Base-by-base conservation (phyloP, 2,797 vertebrate species). In the Octomys mimax region DNA sequence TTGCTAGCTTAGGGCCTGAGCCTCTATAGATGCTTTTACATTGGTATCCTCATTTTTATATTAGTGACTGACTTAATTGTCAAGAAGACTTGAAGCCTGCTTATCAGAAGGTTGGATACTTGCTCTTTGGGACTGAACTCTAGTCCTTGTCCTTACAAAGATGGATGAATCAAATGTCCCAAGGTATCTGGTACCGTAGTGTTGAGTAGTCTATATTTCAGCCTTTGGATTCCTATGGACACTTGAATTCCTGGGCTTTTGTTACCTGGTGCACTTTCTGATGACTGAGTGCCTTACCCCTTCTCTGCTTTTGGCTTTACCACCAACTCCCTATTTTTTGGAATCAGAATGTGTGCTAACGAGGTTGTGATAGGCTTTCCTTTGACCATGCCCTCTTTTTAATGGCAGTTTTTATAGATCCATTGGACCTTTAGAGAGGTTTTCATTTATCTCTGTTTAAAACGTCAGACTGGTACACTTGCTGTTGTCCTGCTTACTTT, bases 61-160 rank as follows among this genome's bases (percentile, higher is more conserved):
- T 7, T 22, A 83, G 46, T n/a, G 26, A 59, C 68, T 71, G 36
- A 85, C 39, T 71, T 54, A 49, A 33, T 61, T 26, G 24, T 54
- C 39, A 2, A 26, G 24, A 36, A 89, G 54, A 49, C 52, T 49
- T 89, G 61, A 84, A 61, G 42, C 68, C 66, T 93, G 21, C 93
- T 95, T 75, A 81, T 75, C 59, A 52, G 89, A 70, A 59, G 42
- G 79, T 92, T 95, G 92, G 36, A 77, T 26, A 61, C 61, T 73
- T 26, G 70, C 84, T 84, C 21, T 85, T 78, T 73, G 54, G 33
- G 36, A 24, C 62, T 71, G 19, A 89, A 33, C n/a, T 81, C 28
- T 46, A 54, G 80, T 71, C 81, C 42, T 79, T 36, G 28, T 88
- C 62, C 75, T 91, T 77, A 13, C 1, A 22, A 52, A 77, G 49